Evolutionary conservation across 2,797 vertebrate genomes (phyloP).

Genomic region (Hyperoplus immaculatus): DNA sequence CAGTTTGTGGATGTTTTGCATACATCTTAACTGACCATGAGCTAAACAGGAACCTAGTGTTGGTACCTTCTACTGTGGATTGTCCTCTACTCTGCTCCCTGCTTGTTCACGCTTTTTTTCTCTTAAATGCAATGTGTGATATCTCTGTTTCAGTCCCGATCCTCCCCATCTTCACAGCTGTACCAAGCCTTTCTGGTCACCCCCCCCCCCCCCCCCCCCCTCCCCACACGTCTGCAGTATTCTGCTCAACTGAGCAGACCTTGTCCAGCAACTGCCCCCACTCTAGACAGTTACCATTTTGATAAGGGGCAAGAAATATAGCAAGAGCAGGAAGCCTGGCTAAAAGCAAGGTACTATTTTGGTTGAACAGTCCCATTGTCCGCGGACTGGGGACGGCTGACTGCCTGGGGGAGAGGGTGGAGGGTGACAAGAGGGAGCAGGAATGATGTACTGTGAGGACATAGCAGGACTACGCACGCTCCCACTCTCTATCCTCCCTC

Average conservation of each 20-base stretch:
- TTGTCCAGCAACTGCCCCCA: neutral
- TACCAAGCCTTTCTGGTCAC: conserved; percentile 13
- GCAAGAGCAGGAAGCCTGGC: conserved; percentile 77
- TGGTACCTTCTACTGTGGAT: neutral
- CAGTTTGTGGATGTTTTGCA: conserved; percentile 11
- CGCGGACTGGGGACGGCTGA: conserved; percentile 45
- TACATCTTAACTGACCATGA: conserved; percentile 8
- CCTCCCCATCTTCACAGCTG: conserved; percentile 20
- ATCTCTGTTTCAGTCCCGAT: conserved; percentile 1
- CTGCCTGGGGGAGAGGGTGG: conserved; percentile 55
- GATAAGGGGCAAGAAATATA: conserved; percentile 71
- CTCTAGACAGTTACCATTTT: conserved; percentile 56
- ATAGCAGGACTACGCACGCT: conserved; percentile 41
- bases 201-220: neutral
- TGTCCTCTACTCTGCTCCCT: neutral
- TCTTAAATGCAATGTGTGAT: conserved; percentile 3
- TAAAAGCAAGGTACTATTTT: conserved; percentile 82
- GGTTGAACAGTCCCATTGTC: conserved; percentile 82
- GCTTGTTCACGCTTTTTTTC: neutral
- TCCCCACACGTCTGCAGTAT: conserved; percentile 40
- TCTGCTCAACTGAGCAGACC: conserved; percentile 18
- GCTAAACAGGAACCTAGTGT: conserved; percentile 22
- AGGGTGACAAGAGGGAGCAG: conserved; percentile 52
- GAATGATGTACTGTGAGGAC: conserved; percentile 68
- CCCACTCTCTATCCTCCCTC: conserved; percentile 47